These are phyloP conservation scores for Distichodus sexfasciatus DNA, from an alignment of 2,797 vertebrate species.

Conservation along the genomic window DNA sequence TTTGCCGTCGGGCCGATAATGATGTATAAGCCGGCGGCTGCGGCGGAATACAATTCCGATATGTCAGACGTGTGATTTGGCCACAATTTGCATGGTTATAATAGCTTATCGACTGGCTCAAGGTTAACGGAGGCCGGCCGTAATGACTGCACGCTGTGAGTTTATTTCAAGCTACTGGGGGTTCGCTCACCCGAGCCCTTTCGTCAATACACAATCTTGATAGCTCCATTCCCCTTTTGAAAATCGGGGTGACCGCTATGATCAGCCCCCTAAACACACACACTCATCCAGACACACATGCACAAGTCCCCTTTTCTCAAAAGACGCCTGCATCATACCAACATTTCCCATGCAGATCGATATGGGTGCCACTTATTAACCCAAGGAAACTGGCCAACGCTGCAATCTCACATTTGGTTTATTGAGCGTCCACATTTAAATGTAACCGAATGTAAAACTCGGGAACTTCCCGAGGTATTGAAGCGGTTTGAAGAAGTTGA, in stretches of 20 bases:
- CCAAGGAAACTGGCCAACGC: conserved; percentile 78
- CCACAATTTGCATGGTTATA: conserved; percentile 97
- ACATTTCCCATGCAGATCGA: conserved; percentile 95
- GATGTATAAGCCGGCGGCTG: conserved; percentile 77
- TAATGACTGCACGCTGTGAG: conserved; percentile 85
- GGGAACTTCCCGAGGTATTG: neutral
- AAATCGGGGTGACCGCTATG: conserved; percentile 13
- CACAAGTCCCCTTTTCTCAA: conserved; percentile 57
- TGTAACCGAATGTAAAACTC: conserved; percentile 19
- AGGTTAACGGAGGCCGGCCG: conserved; percentile 85
- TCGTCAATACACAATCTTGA: conserved; percentile 99
- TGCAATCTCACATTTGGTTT: conserved; percentile 80
- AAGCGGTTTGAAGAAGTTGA: no score
- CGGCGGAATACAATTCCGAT: conserved; percentile 79
- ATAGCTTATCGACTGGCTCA: conserved; percentile 96
- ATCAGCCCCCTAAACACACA: conserved; percentile 27
- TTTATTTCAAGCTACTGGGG: conserved; percentile 91
- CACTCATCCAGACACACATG: conserved; percentile 20
- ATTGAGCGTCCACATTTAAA: conserved; percentile 65
- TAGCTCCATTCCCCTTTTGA: conserved; percentile 80
- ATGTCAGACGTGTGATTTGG: conserved; percentile 82
- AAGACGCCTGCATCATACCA: conserved; percentile 89
- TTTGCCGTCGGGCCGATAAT: conserved; percentile 67
- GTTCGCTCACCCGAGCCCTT: conserved; percentile 87
- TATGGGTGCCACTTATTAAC: conserved; percentile 89